These are phyloP conservation scores for Mobula hypostoma DNA, from an alignment of 2,113 vertebrate genomes.

Conservation along the genomic window DNA sequence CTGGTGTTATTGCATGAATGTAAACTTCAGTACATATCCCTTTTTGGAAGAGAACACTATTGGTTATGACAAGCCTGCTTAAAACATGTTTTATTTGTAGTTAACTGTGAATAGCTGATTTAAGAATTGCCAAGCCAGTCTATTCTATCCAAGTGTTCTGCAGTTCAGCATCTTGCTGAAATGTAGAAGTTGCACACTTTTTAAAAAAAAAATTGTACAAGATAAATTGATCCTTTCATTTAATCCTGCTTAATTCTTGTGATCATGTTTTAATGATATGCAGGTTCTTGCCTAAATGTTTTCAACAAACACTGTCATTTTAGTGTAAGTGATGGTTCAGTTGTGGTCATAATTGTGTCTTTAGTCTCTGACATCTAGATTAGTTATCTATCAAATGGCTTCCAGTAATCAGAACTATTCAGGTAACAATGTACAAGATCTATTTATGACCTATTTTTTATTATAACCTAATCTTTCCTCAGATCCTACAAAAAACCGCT, in stretches of 20 bases:
- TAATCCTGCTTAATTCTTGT: slow-evolving; percentile 13
- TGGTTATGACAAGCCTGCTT: neutral
- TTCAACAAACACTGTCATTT: slow-evolving; percentile 18
- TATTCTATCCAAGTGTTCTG: neutral
- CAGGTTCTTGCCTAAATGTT: slow-evolving; percentile 15
- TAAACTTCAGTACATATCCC: neutral
- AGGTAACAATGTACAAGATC: neutral
- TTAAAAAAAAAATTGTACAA: neutral
- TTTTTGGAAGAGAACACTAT: neutral
- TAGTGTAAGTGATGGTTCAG: slow-evolving; percentile 11
- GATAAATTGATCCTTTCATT: slow-evolving; percentile 6
- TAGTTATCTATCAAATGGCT: neutral
- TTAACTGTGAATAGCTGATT: neutral
- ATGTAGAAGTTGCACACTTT: neutral
- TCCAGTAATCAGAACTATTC: slow-evolving; percentile 8
- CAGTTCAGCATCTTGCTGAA: neutral
- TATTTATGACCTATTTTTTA: neutral
- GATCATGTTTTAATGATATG: slow-evolving; percentile 29
- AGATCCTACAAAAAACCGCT: neutral
- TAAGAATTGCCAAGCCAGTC: slow-evolving; percentile 23
- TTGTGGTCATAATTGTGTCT: neutral
- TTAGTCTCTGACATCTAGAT: neutral
- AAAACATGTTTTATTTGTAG: slow-evolving; percentile 13
- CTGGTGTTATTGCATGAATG: slow-evolving; percentile 10
- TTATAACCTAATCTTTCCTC: neutral